These are phyloP conservation scores for Pheosia gnoma DNA, from an alignment of 2,888 invertebrate genomes.

Conservation along the genomic window DNA sequence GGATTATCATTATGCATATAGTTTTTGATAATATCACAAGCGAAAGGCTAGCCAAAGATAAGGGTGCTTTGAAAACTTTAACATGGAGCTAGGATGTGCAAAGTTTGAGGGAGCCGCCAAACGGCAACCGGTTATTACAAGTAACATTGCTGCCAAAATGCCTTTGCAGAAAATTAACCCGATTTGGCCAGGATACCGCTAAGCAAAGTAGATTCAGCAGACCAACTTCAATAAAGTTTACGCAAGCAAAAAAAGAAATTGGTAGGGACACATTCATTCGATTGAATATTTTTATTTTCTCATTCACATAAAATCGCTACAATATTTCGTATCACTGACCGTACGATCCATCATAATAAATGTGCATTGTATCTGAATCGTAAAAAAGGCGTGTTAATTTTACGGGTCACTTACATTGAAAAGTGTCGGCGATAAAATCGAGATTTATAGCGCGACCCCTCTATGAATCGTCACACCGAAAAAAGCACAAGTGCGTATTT, in stretches of 20 bases:
- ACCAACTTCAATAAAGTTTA: not conserved
- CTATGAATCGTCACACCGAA: conserved; percentile 39
- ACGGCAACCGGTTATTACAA: conserved; percentile 6
- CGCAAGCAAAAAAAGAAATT: not conserved
- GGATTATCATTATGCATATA: not conserved
- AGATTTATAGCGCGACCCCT: conserved; percentile 47
- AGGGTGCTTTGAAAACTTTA: not conserved
- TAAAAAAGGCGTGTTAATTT: conserved; percentile 44
- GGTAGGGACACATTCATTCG: not conserved
- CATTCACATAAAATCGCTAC: not conserved
- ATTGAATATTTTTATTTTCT: not conserved
- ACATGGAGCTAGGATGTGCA: not conserved
- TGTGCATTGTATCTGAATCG: conserved; percentile 19
- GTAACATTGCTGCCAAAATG: conserved; percentile 1
- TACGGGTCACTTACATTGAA: conserved; percentile 51
- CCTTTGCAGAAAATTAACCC: conserved; percentile 2
- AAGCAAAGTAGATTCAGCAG: not conserved
- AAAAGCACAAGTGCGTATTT: conserved; percentile 33
- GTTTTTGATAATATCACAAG: not conserved
- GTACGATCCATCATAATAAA: conserved; percentile 20
- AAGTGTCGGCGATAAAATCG: conserved; percentile 49
- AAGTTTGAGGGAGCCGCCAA: conserved; percentile 3
- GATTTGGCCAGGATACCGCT: not conserved
- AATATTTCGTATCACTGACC: conserved; percentile 1
- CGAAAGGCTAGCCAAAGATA: not conserved